Evolutionary conservation across 2,797 vertebrate genomes (phyloP), one percentile per base, ranked within the genome.

Genomic region (Psittacula echo): DNA sequence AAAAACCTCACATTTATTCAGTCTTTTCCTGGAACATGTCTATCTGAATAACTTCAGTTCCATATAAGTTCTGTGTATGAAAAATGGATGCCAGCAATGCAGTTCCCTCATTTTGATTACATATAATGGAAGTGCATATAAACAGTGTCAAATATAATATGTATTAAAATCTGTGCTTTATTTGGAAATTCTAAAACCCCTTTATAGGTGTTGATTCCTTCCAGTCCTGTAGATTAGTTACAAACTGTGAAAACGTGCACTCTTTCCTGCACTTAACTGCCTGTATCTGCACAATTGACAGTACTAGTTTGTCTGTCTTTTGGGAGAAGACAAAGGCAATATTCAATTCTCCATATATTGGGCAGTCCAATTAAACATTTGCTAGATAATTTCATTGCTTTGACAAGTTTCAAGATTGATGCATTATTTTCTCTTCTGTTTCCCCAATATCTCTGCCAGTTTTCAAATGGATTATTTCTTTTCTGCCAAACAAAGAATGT

Each of bases 331-430:
- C 61, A 90, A 67, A 82, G 20, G n/a, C 78, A 85, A 30, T 74
- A 72, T 47, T 90, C 54, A 78, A 37, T 53, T 65, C 23, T n/a
- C 29, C 22, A 10, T 85, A 32, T 54, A 26, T 20, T 0, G 0
- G 47, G 47, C 66, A 64, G 73, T n/a, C 47, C 58, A 81, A 39
- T 95, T 91, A 94, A 84, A 77, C 16, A 56, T 88, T 96, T 93
- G 27, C 56, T 84, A 78, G 77, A 73, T 73, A 86, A 90, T 94
- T 93, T 75, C 37, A 82, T 94, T 95, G 72, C 79, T 94, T 95
- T 96, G 92, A 94, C 74, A 91, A 66, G 19, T 78, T 85, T 93
- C 50, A 79, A 88, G 87, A 86, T 48, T 53, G 47, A 76, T 91
- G 82, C 67, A 87, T 15, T 90, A 84, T 88, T 94, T 96, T 86